Base-by-base conservation (phyloP, 2,113 vertebrate species). In the Trichechus manatus region DNA sequence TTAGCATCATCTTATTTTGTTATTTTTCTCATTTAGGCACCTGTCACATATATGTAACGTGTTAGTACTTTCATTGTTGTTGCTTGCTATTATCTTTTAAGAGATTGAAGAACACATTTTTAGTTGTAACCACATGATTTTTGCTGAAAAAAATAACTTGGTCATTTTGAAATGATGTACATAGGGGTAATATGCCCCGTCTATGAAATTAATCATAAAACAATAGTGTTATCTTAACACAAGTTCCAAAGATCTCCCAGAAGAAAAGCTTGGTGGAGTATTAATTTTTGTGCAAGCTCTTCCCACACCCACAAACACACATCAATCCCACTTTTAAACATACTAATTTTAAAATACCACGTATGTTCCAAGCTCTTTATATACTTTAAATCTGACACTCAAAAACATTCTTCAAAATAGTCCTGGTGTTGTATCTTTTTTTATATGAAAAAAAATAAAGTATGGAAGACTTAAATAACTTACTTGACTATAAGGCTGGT, bases 401-500 rank as follows among this genome's bases (percentile, higher is more conserved):
- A 22, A 81, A 74, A 20, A 81, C 39, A 31, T 31, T 7, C n/a
- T 93, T 20, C 22, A 91, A 78, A 75, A 39, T 1, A 33, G 6
- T 17, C 4, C 59, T 42, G 25, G 25, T 31, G 4, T 10, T 79
- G 23, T 31, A 91, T 91, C 91, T 93, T 79, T 56, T 95, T 96
- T 74, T 91, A 39, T 39, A 39, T 39, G 39, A 39, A 39, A 39
- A 84, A 6, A 94, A 96, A 93, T 77, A 93, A 94, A 36, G n/a
- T n/a, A 44, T 9, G 85, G n/a, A n/a, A 50, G 39, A 25, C 9
- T 72, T 31, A 80, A 95, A 33, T n/a, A 50, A 47, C 39, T 87
- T 53, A 4, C n/a, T 74, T 50, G 29, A 44, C 10, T 50, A 19
- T 8, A 47, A 3, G 14, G 19, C 61, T 91, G 13, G 27, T 29